Evolutionary conservation across 2,888 invertebrate species (phyloP), one percentile per base, ranked within the genome.

Genomic region (Drosophila atroscutellata): DNA sequence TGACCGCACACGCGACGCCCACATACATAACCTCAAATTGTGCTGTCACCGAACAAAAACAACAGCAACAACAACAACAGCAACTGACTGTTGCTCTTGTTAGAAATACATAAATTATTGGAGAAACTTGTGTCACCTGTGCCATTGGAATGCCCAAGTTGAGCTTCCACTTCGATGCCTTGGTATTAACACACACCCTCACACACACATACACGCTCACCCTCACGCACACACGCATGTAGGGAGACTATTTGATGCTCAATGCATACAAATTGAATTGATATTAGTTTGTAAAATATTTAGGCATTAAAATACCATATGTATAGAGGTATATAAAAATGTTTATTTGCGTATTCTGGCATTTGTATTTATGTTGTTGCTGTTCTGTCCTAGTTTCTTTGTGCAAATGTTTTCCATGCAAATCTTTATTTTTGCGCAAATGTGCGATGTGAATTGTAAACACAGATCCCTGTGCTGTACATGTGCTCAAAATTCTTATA

Each of bases 261-360:
- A 83, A 83, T 84, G 84, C 80, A 84, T 86, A 86, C 84, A 83
- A 84, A 84, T 84, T 83, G 86, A 84, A 84, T 86, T 86, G 84
- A 84, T 84, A 84, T 86, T 86, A 83, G 81, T 86, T 83, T 83
- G 77, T 84, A 71, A 83, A 84, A 86, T 84, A 84, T 84, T 84
- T 80, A 83, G 75, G 86, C 81, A 70, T 72, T 73, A 69, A 61
- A 80, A 84, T 72, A 64, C 66, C 75, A 72, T 66, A 75, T 69
- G 69, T 49, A 71, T 72, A n/a, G 47, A 26, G 8, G 50, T 45
- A 36, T 47, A 36, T 52, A 52, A 52, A 52, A 63, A 24, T 49
- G 24, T 28, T 7, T 11, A 30, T 52, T 28, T 50, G 45, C 20
- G 34, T 50, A 32, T 30, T 0, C 47, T 60, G 63, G 8, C 59